Base-by-base conservation (phyloP, 2,113 vertebrate genomes). In the Promerops cafer region DNA sequence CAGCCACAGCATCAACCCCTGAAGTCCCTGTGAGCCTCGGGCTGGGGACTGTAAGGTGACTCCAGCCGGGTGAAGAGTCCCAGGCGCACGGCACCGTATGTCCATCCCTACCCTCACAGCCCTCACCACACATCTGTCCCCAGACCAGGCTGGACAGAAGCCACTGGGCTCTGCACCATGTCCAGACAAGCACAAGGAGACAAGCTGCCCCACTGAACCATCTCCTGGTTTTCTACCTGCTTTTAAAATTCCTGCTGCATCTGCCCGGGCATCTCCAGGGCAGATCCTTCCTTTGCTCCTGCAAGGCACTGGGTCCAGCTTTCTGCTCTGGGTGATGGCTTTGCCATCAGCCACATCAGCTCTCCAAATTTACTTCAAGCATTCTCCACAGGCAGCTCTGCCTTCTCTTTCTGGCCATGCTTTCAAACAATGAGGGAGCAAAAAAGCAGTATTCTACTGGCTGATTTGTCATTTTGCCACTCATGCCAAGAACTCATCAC, bases 81-180 rank as follows among this genome's bases (percentile, higher is more conserved):
- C 93, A 49, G 90, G 76, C 80, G 53, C 54, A 61, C 19, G 9
- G 57, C 77, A 63, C 91, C 49, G 2, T 74, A 6, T 60, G 87
- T n/a, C 82, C 89, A 45, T 42, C 91, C 68, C 76, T 71, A 4
- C 14, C 6, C 72, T 79, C 22, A 7, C 87, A 80, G 79, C 90
- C 49, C 75, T 92, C 12, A 0, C 42, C 10, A 22, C 71, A 24
- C 6, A 10, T 69, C 64, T 26, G 31, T 45, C 50, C 80, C 85
- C 66, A 70, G 10, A 39, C 26, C 12, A 2, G 64, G 45, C 64
- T 40, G 84, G 30, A 13, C 27, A 42, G 69, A 20, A 11, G 47
- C 39, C 44, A 1, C 71, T 52, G 2, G 0, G 4, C 78, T 15
- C 52, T 4, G 37, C 57, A 8, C n/a, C 2, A 0, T 22, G 47